Base-by-base conservation (phyloP, 2,797 vertebrate genomes). In the Acrossocheilus wenchowensis region DNA sequence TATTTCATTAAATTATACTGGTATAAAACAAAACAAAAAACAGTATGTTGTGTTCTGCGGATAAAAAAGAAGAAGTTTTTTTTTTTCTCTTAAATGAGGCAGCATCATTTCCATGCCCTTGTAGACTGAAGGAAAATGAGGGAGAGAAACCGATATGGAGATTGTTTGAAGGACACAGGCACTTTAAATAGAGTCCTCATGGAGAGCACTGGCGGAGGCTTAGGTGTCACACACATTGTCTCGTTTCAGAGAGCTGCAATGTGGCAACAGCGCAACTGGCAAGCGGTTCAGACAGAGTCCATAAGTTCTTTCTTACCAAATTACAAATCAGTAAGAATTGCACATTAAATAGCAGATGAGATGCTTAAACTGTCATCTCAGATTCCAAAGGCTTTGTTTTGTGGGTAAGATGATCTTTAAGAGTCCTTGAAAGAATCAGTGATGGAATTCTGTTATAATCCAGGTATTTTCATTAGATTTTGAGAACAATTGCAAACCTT, bases 311-410 rank as follows among this genome's bases (percentile, higher is more conserved):
- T 74, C 85, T 66, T 64, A 81, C 69, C 23, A 23, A 81, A 81
- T 81, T 86, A 52, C 68, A 74, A 74, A 86, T 85, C 78, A 34
- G 39, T 72, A 72, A 71, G 50, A 79, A 72, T 72, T 19, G 9
- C 78, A 81, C 69, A 74, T 86, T 64, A 64, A 81, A 74, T 26
- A 39, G 43, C 57, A 86, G 57, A 74, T 34, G 78, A 41, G 68
- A 72, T 2, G 57, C 78, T 86, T 86, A 75, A 81, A 81, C 85
- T 86, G 57, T 81, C 85, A 75, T 81, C 69, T 81, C 52, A 19
- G 69, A 52, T 60, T 81, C 85, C 69, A 86, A 17, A 81, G 69
- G 43, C 34, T 86, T 86, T 86, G 54, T 81, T 81, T 66, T 81
- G 68, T 66, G 54, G 54, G 85, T 81, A 81, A 86, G 69, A 81